Evolutionary conservation across 2,113 vertebrate genomes (phyloP), one percentile per base, ranked within the genome.

Genomic region (Rhizomys pruinosus): DNA sequence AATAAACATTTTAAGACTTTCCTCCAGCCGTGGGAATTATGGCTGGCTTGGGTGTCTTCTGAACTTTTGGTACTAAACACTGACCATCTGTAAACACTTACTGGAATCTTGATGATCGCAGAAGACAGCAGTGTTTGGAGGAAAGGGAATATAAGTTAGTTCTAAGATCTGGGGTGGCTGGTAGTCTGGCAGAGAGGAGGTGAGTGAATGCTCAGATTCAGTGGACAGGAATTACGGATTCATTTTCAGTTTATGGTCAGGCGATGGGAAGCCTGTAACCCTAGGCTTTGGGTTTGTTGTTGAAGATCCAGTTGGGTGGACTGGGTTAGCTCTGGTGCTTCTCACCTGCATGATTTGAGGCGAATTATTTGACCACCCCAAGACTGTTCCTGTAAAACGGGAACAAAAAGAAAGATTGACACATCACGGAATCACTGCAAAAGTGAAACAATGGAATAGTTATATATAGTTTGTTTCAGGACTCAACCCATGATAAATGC

Each of bases 1-100:
- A 96, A 96, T 96, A 96, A 97, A 97, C 94, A 96, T 96, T 96
- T 93, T 59, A 93, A 96, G 96, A 92, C 87, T 93, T 94, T 94
- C 66, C 92, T 87, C 42, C 44, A 84, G 93, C 82, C 94, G 89
- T 97, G 96, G 97, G 96, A 97, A 96, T 97, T 91, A 82, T 44
- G 94, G 94, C 94, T 93, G 92, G 82, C 94, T 96, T 95, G 90
- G 92, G 95, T 96, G 95, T 96, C 96, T 97, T 97, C 96, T 97
- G 97, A 96, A 97, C 96, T 96, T 94, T 94, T 68, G 89, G 92
- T 96, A 92, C 91, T 95, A 94, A 97, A 93, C 74, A 71, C 74
- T 96, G 10, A 37, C 95, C 97, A 97, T 97, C 96, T 97, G 97
- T 96, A 96, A 97, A 95, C 92, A 93, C 91, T 97, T 97, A 96